These are phyloP conservation scores for Synodontis membranacea DNA, from an alignment of 2,113 vertebrate species.

Conservation along the genomic window DNA sequence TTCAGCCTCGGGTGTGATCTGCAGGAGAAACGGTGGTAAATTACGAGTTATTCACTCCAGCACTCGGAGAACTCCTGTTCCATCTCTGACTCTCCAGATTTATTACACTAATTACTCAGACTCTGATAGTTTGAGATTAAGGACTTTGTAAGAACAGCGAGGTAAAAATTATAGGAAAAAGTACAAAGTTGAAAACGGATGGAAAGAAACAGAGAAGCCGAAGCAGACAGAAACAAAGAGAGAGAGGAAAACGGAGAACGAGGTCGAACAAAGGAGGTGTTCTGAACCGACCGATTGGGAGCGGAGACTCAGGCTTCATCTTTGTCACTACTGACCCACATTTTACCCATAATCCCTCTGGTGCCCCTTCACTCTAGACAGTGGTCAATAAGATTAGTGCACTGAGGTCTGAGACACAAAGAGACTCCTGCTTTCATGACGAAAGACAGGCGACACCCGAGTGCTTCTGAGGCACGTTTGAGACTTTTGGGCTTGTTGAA, in stretches of 20 bases:
- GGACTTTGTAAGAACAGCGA: not conserved
- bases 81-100: not conserved
- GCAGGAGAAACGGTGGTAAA: not conserved
- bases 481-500: not conserved
- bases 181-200: not conserved
- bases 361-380: slow-evolving; percentile 27
- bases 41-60: not conserved
- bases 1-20: not conserved
- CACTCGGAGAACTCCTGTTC: not conserved
- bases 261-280: not conserved
- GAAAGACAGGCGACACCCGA: not conserved
- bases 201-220: not conserved
- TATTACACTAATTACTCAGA: not conserved
- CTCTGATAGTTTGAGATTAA: not conserved
- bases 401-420: slow-evolving; percentile 22
- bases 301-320: not conserved
- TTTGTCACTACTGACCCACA: slow-evolving; percentile 29
- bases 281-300: not conserved
- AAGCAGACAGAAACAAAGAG: not conserved
- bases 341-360: slow-evolving; percentile 37
- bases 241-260: not conserved
- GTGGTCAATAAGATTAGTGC: slow-evolving; percentile 40
- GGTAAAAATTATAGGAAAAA: not conserved
- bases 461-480: not conserved
- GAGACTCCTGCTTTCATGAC: slow-evolving; percentile 8